Evolutionary conservation across 1,140 invertebrate genomes (phyloP).

Genomic region (Megalonaias nervosa): DNA sequence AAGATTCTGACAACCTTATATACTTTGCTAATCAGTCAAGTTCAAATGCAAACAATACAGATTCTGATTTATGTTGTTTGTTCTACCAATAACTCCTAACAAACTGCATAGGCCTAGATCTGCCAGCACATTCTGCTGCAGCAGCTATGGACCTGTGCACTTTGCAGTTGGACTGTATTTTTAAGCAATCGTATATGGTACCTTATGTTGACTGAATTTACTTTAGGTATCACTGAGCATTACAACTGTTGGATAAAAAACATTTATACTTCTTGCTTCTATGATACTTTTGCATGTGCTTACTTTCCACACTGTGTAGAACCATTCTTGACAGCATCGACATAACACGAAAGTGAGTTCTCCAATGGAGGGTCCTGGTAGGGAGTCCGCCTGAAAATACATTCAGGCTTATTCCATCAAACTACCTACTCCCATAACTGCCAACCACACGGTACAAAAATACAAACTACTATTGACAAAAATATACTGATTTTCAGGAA

Average conservation of each 20-base stretch:
- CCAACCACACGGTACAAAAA: not conserved
- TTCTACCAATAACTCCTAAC: too few species aligned
- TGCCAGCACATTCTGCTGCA: too few species aligned
- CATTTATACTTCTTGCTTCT: not conserved
- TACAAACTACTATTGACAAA: not conserved
- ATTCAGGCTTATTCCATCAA: not conserved
- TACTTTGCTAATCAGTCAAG: too few species aligned
- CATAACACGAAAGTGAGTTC: slow-evolving; percentile 55
- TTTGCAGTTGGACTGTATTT: not conserved
- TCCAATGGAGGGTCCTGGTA: slow-evolving; percentile 51
- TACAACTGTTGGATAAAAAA: not conserved
- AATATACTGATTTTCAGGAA: not conserved
- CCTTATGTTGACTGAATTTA: not conserved
- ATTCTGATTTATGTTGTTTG: too few species aligned
- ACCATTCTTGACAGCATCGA: slow-evolving; percentile 61
- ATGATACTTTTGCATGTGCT: slow-evolving; percentile 23
- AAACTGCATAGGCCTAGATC: too few species aligned
- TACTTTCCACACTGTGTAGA: slow-evolving; percentile 59
- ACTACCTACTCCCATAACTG: not conserved
- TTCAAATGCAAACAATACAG: too few species aligned
- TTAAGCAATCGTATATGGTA: not conserved
- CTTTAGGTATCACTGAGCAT: too few species aligned
- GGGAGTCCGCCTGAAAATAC: slow-evolving; percentile 49
- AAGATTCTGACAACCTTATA: too few species aligned
- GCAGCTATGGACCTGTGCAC: too few species aligned